Conservation (phyloP, 2,797 vertebrate species). For the Neoniphon sammara region DNA sequence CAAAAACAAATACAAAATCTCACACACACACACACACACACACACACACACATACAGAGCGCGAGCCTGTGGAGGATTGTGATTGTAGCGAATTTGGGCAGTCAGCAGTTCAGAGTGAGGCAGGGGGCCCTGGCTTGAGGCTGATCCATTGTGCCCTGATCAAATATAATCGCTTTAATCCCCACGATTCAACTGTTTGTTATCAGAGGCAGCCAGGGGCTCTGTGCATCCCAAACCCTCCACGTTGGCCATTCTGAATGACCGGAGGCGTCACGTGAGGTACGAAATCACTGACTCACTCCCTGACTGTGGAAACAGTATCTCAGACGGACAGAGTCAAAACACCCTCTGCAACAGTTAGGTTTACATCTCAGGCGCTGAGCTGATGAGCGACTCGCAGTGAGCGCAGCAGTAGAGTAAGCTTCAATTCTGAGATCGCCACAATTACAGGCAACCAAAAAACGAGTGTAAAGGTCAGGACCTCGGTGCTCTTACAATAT, state of each 20-base stretch:
- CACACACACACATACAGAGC: constrained; percentile 12
- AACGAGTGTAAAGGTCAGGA: background rate
- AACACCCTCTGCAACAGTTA: background rate
- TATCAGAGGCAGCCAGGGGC: constrained; percentile 66
- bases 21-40: constrained; percentile 12
- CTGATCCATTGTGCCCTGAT: constrained; percentile 72
- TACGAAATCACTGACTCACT: constrained; percentile 28
- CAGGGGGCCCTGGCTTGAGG: constrained; percentile 70
- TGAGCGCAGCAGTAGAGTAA: background rate
- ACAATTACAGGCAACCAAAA: background rate
- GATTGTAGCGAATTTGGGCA: constrained; percentile 70
- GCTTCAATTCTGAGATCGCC: background rate
- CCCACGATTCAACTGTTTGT: constrained; percentile 75
- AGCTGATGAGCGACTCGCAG: background rate
- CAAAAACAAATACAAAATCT: constrained; percentile 28
- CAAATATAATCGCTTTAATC: constrained; percentile 82
- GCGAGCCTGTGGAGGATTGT: constrained; percentile 48
- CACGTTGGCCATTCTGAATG: constrained; percentile 13
- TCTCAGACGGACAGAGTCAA: background rate
- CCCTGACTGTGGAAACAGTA: constrained; percentile 28
- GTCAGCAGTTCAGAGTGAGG: constrained; percentile 78
- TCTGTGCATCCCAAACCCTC: constrained; percentile 41
- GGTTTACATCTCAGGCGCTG: background rate
- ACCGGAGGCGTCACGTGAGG: constrained; percentile 7
- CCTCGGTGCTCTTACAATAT: background rate